Evolutionary conservation across 2,797 vertebrate species (phyloP), one percentile per base, ranked within the genome.

Genomic region (Astyanax mexicanus): DNA sequence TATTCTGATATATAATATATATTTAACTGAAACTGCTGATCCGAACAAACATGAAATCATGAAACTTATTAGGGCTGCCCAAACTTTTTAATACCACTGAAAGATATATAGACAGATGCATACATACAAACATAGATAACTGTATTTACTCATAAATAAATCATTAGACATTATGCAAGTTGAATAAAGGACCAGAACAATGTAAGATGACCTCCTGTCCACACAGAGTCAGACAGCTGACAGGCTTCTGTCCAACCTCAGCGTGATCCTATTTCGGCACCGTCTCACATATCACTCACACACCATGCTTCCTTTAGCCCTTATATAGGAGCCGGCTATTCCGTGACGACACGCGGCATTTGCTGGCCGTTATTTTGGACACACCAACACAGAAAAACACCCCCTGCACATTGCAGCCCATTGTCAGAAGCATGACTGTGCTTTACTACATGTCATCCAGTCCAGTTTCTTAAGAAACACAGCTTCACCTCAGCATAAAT

Each of bases 211-310:
- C 21, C 35, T 21, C 37, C n/a, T 19, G 7, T 4, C 58, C 25
- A 78, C 37, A 29, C 49, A 15, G 7, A 45, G 15, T 8, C 35
- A 42, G 12, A 42, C 62, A 60, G 69, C 44, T 68, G 70, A 73
- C 47, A 38, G 21, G 11, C 54, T 40, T 55, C 55, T n/a, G 38
- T 17, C 6, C 45, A 54, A 15, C 27, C 11, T 38, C 32, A 67
- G 19, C 17, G 4, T 23, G 29, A 38, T 55, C 60, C 37, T 17
- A n/a, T 72, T 79, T 54, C 27, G 12, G 61, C 38, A 40, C 51
- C 38, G 47, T 72, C 51, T 60, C 75, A 78, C 19, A 73, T 62
- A 38, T 69, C 49, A 42, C 72, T 65, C 12, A 55, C 19, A 8
- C 47, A 60, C 67, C 45, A 47, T 44, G 61, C 15, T 45, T 58